Conservation (phyloP, 2,797 vertebrate genomes). For the Naso thynnoides region DNA sequence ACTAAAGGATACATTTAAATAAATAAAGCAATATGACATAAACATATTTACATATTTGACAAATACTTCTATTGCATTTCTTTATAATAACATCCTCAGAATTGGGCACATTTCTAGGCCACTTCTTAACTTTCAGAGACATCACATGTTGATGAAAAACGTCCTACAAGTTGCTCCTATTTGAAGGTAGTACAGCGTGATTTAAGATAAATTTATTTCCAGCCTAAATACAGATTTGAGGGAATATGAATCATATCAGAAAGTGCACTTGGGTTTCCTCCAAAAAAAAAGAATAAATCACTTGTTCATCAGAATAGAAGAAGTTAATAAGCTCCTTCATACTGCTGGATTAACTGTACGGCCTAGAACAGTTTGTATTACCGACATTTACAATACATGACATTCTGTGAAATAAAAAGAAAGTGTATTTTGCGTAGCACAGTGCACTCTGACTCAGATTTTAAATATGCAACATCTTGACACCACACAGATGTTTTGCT, state of each 20-base stretch:
- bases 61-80: conserved; percentile 47
- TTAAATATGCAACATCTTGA: conserved; percentile 22
- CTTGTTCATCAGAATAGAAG: conserved; percentile 31
- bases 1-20: conserved; percentile 51
- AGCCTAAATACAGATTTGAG: conserved; percentile 50
- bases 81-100: conserved; percentile 21
- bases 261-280: conserved; percentile 78
- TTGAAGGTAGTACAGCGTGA: conserved; percentile 19
- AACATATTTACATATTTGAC: conserved; percentile 68
- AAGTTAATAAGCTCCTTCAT: background rate
- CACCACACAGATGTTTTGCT: conserved; percentile 31
- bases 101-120: conserved; percentile 23
- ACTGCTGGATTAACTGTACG: background rate
- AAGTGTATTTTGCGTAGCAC: conserved; percentile 9
- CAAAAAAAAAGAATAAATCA: conserved; percentile 1
- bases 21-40: conserved; percentile 60
- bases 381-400: conserved; percentile 1
- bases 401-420: conserved; percentile 22
- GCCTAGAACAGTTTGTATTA: conserved; percentile 8
- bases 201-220: conserved; percentile 21
- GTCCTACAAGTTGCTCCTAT: conserved; percentile 10
- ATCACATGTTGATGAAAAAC: conserved; percentile 21
- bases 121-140: conserved; percentile 24
- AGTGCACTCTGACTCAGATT: conserved; percentile 1
- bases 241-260: conserved; percentile 36